Evolutionary conservation across 2,888 invertebrate genomes (phyloP).

Genomic region (Nasonia oneida): DNA sequence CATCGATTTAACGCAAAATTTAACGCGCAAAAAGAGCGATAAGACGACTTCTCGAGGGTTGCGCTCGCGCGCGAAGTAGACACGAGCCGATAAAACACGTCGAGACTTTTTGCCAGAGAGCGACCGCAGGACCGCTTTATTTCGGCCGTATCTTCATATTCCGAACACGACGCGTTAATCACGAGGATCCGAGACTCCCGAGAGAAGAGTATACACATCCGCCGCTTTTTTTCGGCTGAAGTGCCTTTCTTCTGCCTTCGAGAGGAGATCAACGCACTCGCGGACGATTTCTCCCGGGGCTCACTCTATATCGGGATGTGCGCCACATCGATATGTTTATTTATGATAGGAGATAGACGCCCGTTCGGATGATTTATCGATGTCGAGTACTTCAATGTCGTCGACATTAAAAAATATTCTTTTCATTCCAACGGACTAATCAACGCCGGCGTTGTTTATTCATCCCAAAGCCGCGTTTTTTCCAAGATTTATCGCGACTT

Average conservation of each 20-base stretch:
- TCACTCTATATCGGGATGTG: neutral
- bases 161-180: slow-evolving; percentile 45
- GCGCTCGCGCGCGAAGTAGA: neutral
- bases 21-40: slow-evolving; percentile 25
- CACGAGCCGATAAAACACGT: neutral
- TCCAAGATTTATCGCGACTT: neutral
- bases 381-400: too few species aligned
- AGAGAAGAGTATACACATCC: neutral
- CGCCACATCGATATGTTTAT: neutral
- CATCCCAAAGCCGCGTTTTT: neutral
- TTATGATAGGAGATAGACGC: neutral
- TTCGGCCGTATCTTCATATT: slow-evolving; percentile 46
- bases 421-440: neutral
- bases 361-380: neutral
- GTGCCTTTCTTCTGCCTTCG: slow-evolving; percentile 6
- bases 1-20: slow-evolving; percentile 35
- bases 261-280: slow-evolving; percentile 23
- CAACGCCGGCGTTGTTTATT: neutral
- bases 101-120: neutral
- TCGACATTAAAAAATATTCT: neutral
- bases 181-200: neutral
- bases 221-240: neutral
- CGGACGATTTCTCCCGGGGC: slow-evolving; percentile 2
- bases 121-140: slow-evolving; percentile 5
- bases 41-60: neutral